Base-by-base conservation (phyloP, 2,888 invertebrate species). In the Epinotia bilunana region DNA sequence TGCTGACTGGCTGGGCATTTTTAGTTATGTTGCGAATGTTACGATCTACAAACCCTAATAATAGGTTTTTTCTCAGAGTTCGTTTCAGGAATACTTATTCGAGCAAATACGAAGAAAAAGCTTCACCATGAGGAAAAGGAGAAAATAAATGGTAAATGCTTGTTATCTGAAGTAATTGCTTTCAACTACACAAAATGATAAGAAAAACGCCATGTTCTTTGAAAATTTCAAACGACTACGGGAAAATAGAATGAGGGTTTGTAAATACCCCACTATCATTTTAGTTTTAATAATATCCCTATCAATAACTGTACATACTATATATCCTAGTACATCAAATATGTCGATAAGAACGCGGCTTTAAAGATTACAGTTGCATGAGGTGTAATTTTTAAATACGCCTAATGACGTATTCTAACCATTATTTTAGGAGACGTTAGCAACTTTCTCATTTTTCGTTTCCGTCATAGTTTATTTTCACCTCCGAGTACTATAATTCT, bases 381-480 rank as follows among this genome's bases (percentile, higher is more conserved):
- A 57, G 23, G 28, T 13, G 23, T 28, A 23, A 11, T 39, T 61
- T 61, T 16, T 39, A 43, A 18, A 20, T 13, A 6, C n/a, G n/a
- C n/a, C n/a, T 63, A 64, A 11, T 49, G 6, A 16, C 49, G 49
- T 64, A 49, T 49, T 64, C 13, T 62, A 62, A 62, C 4, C 18
- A 43, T 39, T 62, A 62, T 9, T 62, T 64, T 16, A 64, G 23
- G 64, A 64, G 23, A 49, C 49, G 12, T 18, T 18, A 43, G 57
- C 13, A 20, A 68, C 57, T 58, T 11, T 6, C 20, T n/a, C 16
- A 1, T 53, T 4, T 20, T 58, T 23, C 9, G 12, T 20, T 23
- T 20, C 13, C 12, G 20, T 18, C 18, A 39, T 23, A 57, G 20
- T 43, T 58, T 20, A 58, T 68, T 58, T 57, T 23, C 5, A 68